These are phyloP conservation scores for Callocephalon fimbriatum DNA, from an alignment of 2,113 vertebrate species.

Conservation along the genomic window DNA sequence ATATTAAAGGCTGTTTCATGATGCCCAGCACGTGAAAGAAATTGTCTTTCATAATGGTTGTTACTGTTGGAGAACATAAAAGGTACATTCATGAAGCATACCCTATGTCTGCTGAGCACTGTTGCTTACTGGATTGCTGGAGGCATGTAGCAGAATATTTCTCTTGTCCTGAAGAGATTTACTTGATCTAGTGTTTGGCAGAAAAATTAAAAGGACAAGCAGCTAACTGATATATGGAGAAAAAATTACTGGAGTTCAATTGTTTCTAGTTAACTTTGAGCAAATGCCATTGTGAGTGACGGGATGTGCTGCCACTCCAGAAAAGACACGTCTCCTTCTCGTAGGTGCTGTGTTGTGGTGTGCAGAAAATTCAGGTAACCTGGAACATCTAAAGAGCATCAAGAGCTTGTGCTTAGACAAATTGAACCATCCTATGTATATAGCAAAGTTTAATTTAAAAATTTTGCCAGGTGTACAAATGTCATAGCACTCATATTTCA, in stretches of 20 bases:
- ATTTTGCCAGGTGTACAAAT: neutral
- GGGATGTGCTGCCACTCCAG: neutral
- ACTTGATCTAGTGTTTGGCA: neutral
- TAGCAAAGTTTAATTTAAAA: neutral
- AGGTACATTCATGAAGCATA: neutral
- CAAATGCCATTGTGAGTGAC: neutral
- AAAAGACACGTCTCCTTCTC: neutral
- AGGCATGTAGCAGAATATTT: neutral
- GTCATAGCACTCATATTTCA: accelerated
- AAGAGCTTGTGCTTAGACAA: neutral
- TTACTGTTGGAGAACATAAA: neutral
- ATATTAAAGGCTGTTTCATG: neutral
- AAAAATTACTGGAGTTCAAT: neutral
- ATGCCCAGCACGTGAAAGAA: accelerated
- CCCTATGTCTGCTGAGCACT: neutral
- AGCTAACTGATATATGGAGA: neutral
- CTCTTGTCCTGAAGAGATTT: neutral
- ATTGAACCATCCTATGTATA: neutral
- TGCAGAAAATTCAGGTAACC: neutral
- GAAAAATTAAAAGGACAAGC: neutral
- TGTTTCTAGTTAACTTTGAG: neutral
- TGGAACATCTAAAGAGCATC: neutral
- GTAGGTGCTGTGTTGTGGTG: neutral
- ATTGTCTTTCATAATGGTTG: neutral
- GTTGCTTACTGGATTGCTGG: neutral